Percentiles rank a stretch among this genome's conserved stretches.
Evolutionary conservation across 1,140 invertebrate species (phyloP).

Genomic region (Danaus plexippus): DNA sequence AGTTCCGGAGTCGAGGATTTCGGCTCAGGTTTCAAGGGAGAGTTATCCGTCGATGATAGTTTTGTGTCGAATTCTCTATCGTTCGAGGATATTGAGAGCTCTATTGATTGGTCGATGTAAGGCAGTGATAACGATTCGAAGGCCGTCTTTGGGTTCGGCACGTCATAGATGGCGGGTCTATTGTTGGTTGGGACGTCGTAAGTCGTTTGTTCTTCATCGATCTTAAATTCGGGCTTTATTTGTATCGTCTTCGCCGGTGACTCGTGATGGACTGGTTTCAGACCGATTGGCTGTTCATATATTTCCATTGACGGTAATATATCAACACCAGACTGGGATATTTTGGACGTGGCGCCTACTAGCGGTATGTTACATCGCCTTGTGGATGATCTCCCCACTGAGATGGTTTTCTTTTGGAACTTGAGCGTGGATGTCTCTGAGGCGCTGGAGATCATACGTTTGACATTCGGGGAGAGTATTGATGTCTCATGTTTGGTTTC

Average conservation of each 20-base stretch:
- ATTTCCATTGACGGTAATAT: slow-evolving; percentile 64
- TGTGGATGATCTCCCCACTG: slow-evolving; percentile 49
- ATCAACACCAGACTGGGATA: slow-evolving; percentile 68
- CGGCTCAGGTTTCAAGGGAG: slow-evolving; percentile 40
- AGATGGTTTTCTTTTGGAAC: slow-evolving; percentile 61
- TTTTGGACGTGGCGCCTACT: slow-evolving; percentile 67
- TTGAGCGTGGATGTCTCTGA: slow-evolving; percentile 65
- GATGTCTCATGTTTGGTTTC: slow-evolving; percentile 45
- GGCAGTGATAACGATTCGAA: slow-evolving; percentile 59
- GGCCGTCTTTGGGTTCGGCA: slow-evolving; percentile 57
- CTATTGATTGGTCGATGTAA: slow-evolving; percentile 64
- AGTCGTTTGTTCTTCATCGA: slow-evolving; percentile 42
- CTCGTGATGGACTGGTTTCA: slow-evolving; percentile 35
- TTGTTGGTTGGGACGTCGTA: slow-evolving; percentile 62
- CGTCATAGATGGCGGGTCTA: slow-evolving; percentile 52
- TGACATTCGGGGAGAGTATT: slow-evolving; percentile 72
- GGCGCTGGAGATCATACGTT: slow-evolving; percentile 73
- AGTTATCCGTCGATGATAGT: slow-evolving; percentile 54
- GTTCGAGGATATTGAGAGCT: slow-evolving; percentile 57
- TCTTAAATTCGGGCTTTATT: slow-evolving; percentile 50
- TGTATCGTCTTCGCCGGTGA: slow-evolving; percentile 29
- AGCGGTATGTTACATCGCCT: slow-evolving; percentile 65
- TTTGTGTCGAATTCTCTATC: slow-evolving; percentile 67
- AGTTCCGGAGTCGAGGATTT: slow-evolving; percentile 32
- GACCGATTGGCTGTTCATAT: slow-evolving; percentile 55